Evolutionary conservation across 2,888 invertebrate genomes (phyloP).

Genomic region (Ceriagrion tenellum): DNA sequence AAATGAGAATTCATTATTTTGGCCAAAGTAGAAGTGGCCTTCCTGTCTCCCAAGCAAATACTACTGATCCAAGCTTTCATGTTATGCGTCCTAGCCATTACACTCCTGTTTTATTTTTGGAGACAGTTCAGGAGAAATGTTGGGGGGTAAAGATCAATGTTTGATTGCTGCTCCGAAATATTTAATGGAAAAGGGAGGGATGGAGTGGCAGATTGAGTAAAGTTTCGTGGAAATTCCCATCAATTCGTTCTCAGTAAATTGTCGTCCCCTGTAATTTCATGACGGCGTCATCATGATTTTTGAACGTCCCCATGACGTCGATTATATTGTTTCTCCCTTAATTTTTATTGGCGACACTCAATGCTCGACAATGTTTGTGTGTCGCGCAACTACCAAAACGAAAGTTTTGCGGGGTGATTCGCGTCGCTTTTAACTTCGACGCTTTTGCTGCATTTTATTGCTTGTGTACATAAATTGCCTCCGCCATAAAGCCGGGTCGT

Average conservation of each 20-base stretch:
- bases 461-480: not conserved
- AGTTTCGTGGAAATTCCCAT: not conserved
- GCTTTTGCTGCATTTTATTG: constrained; percentile 3
- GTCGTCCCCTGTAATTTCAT: not conserved
- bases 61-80: too few species aligned
- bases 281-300: not conserved
- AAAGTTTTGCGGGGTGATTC: not conserved
- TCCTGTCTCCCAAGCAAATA: too few species aligned
- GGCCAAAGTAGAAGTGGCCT: not conserved
- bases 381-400: not conserved
- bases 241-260: not conserved
- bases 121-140: too few species aligned
- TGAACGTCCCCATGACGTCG: not conserved
- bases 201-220: not conserved
- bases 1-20: too few species aligned
- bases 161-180: too few species aligned
- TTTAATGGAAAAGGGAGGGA: not conserved
- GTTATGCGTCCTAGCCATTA: too few species aligned
- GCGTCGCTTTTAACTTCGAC: not conserved
- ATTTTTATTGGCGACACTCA: not conserved
- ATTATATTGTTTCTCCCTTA: not conserved
- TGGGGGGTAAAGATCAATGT: too few species aligned
- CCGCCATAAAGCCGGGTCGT: not conserved
- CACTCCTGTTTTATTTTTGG: too few species aligned
- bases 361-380: not conserved